These are phyloP conservation scores for Lucilia cuprina DNA, from an alignment of 1,140 invertebrate species.

Conservation along the genomic window DNA sequence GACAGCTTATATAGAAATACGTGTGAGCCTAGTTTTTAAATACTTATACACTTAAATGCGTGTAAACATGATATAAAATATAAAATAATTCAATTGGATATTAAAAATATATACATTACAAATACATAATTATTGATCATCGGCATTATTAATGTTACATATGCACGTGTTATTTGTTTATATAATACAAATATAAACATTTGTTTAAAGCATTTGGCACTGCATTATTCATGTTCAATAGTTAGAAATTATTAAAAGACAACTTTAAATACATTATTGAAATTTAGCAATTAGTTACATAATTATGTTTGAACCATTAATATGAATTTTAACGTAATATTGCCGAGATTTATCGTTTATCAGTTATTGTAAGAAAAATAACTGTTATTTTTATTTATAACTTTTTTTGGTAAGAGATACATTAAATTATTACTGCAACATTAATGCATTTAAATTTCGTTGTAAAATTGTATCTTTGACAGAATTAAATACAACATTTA, in stretches of 20 bases:
- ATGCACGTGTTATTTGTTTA: background rate
- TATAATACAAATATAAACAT: background rate
- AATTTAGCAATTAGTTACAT: too few relatives aligned
- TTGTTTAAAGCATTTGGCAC: background rate
- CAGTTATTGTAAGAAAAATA: too few relatives aligned
- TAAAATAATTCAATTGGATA: background rate
- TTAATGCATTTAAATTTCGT: constrained; percentile 90
- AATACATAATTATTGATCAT: background rate
- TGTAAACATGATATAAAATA: background rate
- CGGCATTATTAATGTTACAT: background rate
- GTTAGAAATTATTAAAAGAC: too few relatives aligned
- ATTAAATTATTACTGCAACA: constrained; percentile 76
- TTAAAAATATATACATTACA: background rate
- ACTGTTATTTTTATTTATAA: background rate
- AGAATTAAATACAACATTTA: constrained; percentile 96
- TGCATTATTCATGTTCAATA: background rate
- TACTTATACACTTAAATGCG: background rate
- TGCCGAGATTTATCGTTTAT: too few relatives aligned
- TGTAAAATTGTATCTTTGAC: constrained; percentile 97
- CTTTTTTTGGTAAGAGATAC: background rate
- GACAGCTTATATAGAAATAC: background rate
- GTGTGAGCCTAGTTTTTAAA: background rate
- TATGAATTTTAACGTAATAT: too few relatives aligned
- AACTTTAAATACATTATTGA: too few relatives aligned
- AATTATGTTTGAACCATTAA: too few relatives aligned